Conservation (phyloP, 2,888 invertebrate species). For the Oeneis ivallda region DNA sequence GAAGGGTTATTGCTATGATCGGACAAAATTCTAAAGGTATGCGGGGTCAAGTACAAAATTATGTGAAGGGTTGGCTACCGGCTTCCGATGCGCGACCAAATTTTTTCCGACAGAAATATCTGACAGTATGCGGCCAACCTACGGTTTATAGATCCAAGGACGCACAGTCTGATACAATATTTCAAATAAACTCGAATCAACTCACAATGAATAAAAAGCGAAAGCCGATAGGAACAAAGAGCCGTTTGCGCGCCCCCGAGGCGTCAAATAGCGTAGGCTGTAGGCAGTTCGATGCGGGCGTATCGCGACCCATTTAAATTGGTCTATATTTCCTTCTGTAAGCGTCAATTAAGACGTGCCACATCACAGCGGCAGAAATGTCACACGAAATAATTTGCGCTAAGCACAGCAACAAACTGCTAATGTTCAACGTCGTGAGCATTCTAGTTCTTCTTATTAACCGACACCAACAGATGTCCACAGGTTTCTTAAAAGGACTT, state of each 20-base stretch:
- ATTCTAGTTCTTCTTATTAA: too few species aligned
- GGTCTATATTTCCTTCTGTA: constrained; percentile 51
- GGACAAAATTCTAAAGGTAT: too few species aligned
- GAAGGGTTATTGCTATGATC: too few species aligned
- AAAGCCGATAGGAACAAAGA: constrained; percentile 29
- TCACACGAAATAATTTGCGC: neutral
- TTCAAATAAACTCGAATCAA: constrained; percentile 23
- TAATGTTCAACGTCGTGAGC: too few species aligned
- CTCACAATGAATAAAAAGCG: constrained; percentile 26
- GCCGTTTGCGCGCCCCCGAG: constrained; percentile 38
- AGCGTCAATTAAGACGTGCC: neutral
- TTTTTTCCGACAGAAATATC: too few species aligned
- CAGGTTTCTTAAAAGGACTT: too few species aligned
- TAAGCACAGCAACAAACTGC: too few species aligned
- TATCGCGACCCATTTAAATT: constrained; percentile 60
- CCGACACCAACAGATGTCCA: too few species aligned
- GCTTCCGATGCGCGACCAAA: too few species aligned
- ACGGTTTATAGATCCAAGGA: neutral
- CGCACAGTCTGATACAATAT: neutral
- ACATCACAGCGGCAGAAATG: neutral
- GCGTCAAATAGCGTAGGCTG: constrained; percentile 47
- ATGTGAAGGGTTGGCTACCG: too few species aligned
- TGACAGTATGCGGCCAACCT: too few species aligned
- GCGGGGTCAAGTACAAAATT: too few species aligned
- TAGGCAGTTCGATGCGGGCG: constrained; percentile 49